Evolutionary conservation across 2,113 vertebrate genomes (phyloP).

Genomic region (Arizona elegans): DNA sequence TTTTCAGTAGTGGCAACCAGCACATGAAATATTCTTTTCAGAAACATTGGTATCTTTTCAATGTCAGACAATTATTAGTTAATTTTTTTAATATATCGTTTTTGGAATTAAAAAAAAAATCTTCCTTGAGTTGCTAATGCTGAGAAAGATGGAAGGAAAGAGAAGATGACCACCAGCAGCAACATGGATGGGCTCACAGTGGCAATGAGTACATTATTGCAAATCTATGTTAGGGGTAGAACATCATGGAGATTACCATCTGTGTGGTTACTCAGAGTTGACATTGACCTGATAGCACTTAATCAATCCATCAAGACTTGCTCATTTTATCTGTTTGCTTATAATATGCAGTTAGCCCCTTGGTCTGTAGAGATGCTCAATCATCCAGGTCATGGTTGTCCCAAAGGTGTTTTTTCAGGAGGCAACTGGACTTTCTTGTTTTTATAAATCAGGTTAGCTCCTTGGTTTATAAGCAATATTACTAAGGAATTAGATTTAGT

Average conservation of each 20-base stretch:
- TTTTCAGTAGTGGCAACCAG: background rate
- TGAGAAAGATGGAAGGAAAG: background rate
- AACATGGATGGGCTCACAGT: background rate
- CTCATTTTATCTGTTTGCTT: background rate
- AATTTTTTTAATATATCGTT: background rate
- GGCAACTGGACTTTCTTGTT: no score
- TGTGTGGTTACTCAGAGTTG: background rate
- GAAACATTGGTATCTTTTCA: background rate
- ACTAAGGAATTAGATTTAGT: background rate
- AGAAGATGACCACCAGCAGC: background rate
- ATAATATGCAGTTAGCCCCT: background rate
- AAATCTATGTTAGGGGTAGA: background rate
- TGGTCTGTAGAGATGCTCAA: background rate
- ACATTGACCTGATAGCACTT: background rate
- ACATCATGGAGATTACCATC: background rate
- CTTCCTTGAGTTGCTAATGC: background rate
- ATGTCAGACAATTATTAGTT: background rate
- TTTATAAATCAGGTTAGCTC: background rate
- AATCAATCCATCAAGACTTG: background rate
- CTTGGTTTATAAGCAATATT: background rate
- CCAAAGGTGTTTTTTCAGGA: no score
- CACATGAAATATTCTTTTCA: background rate
- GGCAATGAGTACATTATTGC: background rate
- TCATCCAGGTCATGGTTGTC: no score
- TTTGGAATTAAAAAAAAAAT: background rate